Percentiles rank a stretch among this genome's conserved stretches.
These are phyloP conservation scores for Procavia capensis DNA, from an alignment of 2,113 vertebrate genomes.

Conservation along the genomic window DNA sequence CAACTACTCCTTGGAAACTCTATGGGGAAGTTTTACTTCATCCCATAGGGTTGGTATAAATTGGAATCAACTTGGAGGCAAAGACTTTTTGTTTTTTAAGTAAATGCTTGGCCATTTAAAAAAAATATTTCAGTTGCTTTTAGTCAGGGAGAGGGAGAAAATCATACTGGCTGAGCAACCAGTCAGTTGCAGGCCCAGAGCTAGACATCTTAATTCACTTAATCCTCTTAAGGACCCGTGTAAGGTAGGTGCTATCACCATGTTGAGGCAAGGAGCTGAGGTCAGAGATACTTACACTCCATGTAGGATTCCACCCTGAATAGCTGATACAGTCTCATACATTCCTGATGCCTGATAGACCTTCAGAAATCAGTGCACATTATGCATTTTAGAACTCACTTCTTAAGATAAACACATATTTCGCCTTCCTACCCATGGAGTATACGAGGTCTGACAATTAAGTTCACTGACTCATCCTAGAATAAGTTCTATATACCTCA, in stretches of 20 bases:
- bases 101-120: not conserved
- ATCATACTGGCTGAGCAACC: not conserved
- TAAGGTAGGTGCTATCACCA: not conserved
- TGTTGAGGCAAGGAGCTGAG: not conserved
- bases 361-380: not conserved
- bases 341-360: not conserved
- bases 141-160: not conserved
- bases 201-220: not conserved
- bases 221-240: not conserved
- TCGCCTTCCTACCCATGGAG: not conserved
- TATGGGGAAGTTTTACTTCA: too few species aligned
- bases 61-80: too few species aligned
- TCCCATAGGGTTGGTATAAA: too few species aligned
- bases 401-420: not conserved
- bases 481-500: too few species aligned
- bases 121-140: not conserved
- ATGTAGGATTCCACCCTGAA: not conserved
- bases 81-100: too few species aligned
- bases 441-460: too few species aligned
- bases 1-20: too few species aligned
- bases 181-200: not conserved
- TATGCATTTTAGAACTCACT: conserved; percentile 18
- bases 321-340: not conserved
- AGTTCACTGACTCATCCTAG: too few species aligned
- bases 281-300: too few species aligned